Evolutionary conservation across 2,888 invertebrate genomes (phyloP).

Genomic region (Erebia palarica): DNA sequence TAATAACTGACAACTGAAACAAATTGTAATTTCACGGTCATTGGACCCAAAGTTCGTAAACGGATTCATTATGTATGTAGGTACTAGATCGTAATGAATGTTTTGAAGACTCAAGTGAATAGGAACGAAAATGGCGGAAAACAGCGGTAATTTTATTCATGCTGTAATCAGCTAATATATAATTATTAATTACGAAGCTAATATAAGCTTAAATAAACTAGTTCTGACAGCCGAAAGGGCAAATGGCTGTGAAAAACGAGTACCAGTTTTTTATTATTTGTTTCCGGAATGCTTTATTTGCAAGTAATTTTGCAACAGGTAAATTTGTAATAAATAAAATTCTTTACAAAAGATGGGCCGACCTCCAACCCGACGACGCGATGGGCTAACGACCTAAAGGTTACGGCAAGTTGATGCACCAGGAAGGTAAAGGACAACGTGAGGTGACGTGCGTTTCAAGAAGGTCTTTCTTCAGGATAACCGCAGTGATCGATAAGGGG

Average conservation of each 20-base stretch:
- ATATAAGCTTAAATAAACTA: too few species aligned
- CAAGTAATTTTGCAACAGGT: too few species aligned
- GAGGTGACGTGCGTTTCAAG: neutral
- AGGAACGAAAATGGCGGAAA: neutral
- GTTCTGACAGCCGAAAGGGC: neutral
- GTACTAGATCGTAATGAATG: neutral
- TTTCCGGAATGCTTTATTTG: too few species aligned
- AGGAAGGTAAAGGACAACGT: neutral
- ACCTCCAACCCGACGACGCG: neutral
- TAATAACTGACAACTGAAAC: neutral
- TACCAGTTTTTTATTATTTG: neutral
- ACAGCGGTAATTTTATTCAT: neutral
- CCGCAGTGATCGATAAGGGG: too few species aligned
- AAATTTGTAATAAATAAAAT: too few species aligned
- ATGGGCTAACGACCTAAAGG: neutral
- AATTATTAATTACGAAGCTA: too few species aligned
- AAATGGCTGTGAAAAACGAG: neutral
- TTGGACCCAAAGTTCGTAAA: slow-evolving; percentile 5
- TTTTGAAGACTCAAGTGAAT: neutral
- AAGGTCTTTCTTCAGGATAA: neutral
- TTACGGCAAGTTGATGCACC: neutral
- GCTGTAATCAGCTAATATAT: too few species aligned
- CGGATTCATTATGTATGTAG: neutral
- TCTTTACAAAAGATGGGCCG: neutral
- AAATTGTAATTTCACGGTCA: slow-evolving; percentile 6